These are phyloP conservation scores for Subanguina moxae DNA, from an alignment of 1,140 invertebrate genomes.

Conservation along the genomic window DNA sequence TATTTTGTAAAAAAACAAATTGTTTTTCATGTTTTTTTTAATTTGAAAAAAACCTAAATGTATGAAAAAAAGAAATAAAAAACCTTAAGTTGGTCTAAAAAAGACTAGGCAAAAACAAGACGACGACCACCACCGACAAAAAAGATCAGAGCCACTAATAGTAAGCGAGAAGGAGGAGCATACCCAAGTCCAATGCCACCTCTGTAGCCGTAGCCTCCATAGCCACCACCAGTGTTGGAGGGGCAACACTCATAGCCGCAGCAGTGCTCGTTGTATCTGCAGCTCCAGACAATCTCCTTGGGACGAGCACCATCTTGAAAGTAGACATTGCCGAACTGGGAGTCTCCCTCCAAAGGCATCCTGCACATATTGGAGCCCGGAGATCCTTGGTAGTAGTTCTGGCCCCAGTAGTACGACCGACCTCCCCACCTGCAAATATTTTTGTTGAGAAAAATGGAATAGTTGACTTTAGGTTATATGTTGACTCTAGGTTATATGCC, in stretches of 20 bases:
- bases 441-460: not conserved
- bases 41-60: not conserved
- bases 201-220: constrained; percentile 12
- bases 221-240: constrained; percentile 9
- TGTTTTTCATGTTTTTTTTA: too few relatives aligned
- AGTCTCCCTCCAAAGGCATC: constrained; percentile 54
- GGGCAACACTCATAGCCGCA: constrained; percentile 55
- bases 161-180: not conserved
- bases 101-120: not conserved
- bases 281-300: constrained; percentile 54
- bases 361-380: constrained; percentile 48
- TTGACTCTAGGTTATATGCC: too few relatives aligned
- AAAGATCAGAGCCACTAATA: not conserved
- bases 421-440: constrained; percentile 42
- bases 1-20: too few relatives aligned
- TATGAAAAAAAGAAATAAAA: not conserved
- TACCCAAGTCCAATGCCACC: constrained; percentile 3
- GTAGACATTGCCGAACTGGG: constrained; percentile 55
- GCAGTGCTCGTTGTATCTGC: constrained; percentile 36
- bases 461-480: too few relatives aligned
- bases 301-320: constrained; percentile 54
- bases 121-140: constrained; percentile 1
- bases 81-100: not conserved
- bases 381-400: constrained; percentile 28
- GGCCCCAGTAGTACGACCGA: constrained; percentile 54